Conservation (phyloP, 2,113 vertebrate species). For the Microtus pennsylvanicus region DNA sequence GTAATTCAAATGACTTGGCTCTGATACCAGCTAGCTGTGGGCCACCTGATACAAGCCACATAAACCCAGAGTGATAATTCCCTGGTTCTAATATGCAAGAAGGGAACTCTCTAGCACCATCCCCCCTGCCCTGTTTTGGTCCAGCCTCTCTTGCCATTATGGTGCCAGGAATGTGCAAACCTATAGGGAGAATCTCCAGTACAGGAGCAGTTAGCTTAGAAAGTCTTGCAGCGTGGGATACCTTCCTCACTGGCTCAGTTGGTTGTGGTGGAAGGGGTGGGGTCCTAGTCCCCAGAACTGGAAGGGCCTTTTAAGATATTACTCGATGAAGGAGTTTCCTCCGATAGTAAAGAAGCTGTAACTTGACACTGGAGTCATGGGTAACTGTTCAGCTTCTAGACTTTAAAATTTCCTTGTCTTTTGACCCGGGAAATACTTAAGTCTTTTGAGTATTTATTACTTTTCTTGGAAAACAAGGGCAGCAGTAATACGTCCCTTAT, state of each 20-base stretch:
- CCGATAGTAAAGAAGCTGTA: not conserved
- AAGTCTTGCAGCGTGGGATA: not conserved
- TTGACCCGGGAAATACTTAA: not conserved
- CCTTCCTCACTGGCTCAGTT: not conserved
- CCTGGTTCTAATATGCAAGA: slow-evolving; percentile 7
- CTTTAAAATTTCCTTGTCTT: slow-evolving; percentile 20
- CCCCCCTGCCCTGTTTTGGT: not conserved
- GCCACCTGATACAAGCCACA: not conserved
- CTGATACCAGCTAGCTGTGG: not conserved
- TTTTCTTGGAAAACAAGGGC: not conserved
- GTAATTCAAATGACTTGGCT: not conserved
- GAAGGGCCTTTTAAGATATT: not conserved
- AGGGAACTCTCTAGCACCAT: too few relatives aligned
- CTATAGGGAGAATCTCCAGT: not conserved
- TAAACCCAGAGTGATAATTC: not conserved
- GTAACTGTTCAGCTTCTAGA: not conserved
- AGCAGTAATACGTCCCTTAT: not conserved
- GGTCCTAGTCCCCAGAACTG: not conserved
- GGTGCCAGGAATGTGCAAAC: not conserved
- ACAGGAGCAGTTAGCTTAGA: not conserved
- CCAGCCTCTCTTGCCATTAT: not conserved
- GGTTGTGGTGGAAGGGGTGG: not conserved
- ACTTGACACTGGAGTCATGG: not conserved
- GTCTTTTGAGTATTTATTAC: not conserved
- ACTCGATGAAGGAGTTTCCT: not conserved